Base-by-base conservation (phyloP, 2,888 invertebrate genomes). In the Eudemis profundana region DNA sequence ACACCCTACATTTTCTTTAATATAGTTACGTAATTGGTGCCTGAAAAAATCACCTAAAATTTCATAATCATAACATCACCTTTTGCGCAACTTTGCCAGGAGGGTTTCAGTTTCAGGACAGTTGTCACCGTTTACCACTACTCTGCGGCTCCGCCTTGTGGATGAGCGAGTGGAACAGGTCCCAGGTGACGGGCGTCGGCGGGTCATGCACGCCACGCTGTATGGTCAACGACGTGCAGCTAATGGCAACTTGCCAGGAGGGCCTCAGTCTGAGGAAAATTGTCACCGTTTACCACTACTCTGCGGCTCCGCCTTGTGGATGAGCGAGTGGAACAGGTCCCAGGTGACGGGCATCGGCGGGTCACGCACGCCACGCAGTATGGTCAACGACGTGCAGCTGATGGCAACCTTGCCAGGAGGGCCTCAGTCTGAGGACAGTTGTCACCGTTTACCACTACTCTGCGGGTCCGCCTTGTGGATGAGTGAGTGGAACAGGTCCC, bases 141-240 rank as follows among this genome's bases (percentile, higher is more conserved):
- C 67, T 69, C 17, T 42, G 63, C 1, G 12, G 23, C 5, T 14
- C 15, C 19, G 63, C 21, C 7, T 47, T 56, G 4, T 53, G 33
- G 21, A 74, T 66, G 12, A 72, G 40, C 3, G 62, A 44, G 14
- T 67, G 46, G 49, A 73, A 73, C 23, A 71, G 61, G 3, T 69
- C 51, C 36, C 65, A 62, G n/a, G 70, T 69, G 8, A 44, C 56
- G 8, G 50, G 29, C 17, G 56, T 47, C 5, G 97, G 97, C 75
- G 94, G 94, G 66, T 96, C 95, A 8, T 95, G 94, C 42, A 97
- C 94, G 70, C 96, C 97, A 54, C 96, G 94, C 50, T 98, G 95
- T 90, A 98, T 96, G 64, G 94, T 95, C 60, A 98, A 92, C 77
- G 96, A 95, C 10, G 96, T 95, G 85, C 96, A 97, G 76, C 96